Conservation (phyloP, 2,888 invertebrate genomes). For the Ophion ellenae region DNA sequence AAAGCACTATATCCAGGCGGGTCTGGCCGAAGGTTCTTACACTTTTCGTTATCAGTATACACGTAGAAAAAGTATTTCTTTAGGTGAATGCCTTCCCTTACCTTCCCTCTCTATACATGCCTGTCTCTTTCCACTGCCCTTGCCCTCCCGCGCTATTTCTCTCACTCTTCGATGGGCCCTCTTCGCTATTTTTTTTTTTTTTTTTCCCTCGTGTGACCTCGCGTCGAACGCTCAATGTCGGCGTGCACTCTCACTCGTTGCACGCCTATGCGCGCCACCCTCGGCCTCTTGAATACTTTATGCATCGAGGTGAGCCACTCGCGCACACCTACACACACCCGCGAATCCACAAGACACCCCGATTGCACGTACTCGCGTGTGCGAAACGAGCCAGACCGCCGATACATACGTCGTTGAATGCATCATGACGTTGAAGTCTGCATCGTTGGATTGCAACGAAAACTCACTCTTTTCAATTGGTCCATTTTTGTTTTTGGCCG, state of each 20-base stretch:
- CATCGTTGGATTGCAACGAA: no score
- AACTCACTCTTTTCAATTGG: not conserved
- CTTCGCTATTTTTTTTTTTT: not conserved
- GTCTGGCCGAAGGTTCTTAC: constrained; percentile 47
- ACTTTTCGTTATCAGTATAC: constrained; percentile 41
- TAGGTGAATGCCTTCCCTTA: constrained; percentile 20
- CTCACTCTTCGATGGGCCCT: not conserved
- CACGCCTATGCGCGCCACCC: constrained; percentile 66
- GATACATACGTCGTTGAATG: constrained; percentile 45
- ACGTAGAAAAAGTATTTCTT: constrained; percentile 35
- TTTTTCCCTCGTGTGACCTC: constrained; percentile 55
- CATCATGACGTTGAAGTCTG: no score
- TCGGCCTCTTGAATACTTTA: constrained; percentile 76
- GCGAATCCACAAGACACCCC: constrained; percentile 27
- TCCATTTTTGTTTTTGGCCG: no score
- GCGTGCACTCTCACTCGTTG: constrained; percentile 70
- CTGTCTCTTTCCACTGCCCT: not conserved
- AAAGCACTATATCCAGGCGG: not conserved
- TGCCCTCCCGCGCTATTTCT: constrained; percentile 13
- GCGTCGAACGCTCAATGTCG: constrained; percentile 60
- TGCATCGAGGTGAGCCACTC: constrained; percentile 62
- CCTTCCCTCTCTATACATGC: no score
- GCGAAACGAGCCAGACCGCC: constrained; percentile 59
- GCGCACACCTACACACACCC: constrained; percentile 11
- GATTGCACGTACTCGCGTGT: constrained; percentile 49